Percentiles rank a stretch among this genome's conserved stretches.
These are phyloP conservation scores for Thunnus thynnus DNA, from an alignment of 2,113 vertebrate genomes.

Conservation along the genomic window DNA sequence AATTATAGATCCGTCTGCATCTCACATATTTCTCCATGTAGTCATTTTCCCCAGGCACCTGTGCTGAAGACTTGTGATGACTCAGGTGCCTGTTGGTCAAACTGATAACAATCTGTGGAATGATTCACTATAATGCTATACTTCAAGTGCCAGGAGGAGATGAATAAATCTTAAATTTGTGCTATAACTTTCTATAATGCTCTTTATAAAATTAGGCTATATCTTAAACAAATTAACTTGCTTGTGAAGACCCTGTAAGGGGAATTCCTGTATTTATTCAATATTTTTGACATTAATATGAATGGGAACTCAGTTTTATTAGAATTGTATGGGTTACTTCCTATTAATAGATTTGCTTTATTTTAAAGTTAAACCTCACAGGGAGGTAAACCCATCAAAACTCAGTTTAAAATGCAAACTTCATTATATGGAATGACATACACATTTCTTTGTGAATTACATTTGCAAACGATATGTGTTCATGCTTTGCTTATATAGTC, in stretches of 20 bases:
- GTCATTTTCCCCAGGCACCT: conserved; percentile 36
- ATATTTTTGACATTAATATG: no score
- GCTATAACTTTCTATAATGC: not conserved
- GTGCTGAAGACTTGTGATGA: conserved; percentile 2
- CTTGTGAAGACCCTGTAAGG: not conserved
- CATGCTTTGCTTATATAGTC: no score
- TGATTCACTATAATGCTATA: not conserved
- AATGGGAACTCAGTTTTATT: no score
- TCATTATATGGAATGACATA: no score
- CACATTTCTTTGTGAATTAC: no score
- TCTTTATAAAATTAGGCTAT: not conserved
- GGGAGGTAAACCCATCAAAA: not conserved
- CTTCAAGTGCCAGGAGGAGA: not conserved
- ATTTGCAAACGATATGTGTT: no score
- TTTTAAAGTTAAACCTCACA: not conserved
- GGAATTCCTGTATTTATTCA: no score
- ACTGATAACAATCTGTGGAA: conserved; percentile 12
- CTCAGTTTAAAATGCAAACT: no score
- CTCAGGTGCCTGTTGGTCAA: conserved; percentile 10
- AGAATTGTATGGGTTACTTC: not conserved
- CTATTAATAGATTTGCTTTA: not conserved
- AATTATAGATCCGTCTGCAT: conserved; percentile 10
- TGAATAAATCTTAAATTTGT: no score
- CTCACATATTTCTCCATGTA: conserved; percentile 28
- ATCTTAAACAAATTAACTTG: not conserved